phyloP scores from a whole-genome alignment of 35 echinoderm and acorn worm genomes.

The Lytechinus pictus region DNA sequence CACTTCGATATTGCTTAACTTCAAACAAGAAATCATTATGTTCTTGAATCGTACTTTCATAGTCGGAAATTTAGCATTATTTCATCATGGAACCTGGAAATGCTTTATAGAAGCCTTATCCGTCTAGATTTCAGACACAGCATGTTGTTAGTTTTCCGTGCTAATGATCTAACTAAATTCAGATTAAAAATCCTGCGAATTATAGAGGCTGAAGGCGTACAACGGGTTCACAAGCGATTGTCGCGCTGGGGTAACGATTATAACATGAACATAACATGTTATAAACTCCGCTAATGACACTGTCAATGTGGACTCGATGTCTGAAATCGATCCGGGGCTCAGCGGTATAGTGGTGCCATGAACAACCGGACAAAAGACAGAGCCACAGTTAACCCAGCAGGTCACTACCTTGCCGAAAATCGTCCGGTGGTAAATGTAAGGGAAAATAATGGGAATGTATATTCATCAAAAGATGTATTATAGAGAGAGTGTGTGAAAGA shows the following conservation, averaged over 20 bases:
- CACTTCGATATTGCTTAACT: too few species aligned
- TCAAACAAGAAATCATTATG: too few species aligned
- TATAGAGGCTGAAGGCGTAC: not conserved
- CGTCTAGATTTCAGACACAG: not conserved
- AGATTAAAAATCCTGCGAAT: not conserved
- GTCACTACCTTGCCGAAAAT: not conserved
- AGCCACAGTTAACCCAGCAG: not conserved
- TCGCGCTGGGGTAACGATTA: not conserved
- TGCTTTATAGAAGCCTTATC: not conserved
- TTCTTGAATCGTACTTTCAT: too few species aligned
- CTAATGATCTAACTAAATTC: not conserved
- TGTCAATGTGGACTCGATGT: not conserved
- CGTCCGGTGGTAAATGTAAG: not conserved
- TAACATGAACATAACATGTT: not conserved
- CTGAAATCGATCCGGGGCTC: conserved; percentile 3
- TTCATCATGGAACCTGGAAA: too few species aligned
- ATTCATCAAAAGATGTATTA: not conserved
- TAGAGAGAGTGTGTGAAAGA: not conserved
- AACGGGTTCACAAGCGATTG: not conserved
- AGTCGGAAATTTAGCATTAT: too few species aligned
- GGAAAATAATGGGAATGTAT: not conserved
- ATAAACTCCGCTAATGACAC: not conserved
- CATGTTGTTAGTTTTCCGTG: not conserved
- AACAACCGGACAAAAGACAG: not conserved
- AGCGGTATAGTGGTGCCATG: conserved; percentile 43